Evolutionary conservation across 2,888 invertebrate genomes (phyloP).

Genomic region (Thumatha senex): DNA sequence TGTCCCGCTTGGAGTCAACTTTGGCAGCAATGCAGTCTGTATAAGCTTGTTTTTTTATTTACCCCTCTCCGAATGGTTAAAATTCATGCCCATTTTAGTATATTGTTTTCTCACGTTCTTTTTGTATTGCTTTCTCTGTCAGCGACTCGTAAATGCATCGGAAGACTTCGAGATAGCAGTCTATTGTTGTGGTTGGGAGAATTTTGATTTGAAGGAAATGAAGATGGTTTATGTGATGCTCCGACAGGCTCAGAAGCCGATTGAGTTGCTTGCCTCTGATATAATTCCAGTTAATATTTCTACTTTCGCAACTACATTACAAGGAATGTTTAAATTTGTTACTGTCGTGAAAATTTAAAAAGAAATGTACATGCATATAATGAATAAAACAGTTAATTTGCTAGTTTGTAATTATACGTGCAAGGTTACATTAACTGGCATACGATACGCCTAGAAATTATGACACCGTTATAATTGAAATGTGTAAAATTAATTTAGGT

Average conservation of each 20-base stretch:
- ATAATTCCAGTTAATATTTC: conserved; percentile 71
- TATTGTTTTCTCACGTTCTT: conserved; percentile 67
- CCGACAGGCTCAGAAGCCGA: conserved; percentile 58
- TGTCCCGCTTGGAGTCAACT: conserved; percentile 65
- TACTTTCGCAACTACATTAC: conserved; percentile 67
- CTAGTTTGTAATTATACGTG: too few relatives aligned
- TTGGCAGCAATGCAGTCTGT: conserved; percentile 60
- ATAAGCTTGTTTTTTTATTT: conserved; percentile 63
- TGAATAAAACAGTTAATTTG: too few relatives aligned
- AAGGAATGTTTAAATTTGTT: conserved; percentile 67
- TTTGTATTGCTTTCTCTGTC: conserved; percentile 68
- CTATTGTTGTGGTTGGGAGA: conserved; percentile 74
- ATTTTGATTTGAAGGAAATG: conserved; percentile 55
- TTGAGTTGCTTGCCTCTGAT: conserved; percentile 62
- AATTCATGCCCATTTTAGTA: conserved; percentile 55
- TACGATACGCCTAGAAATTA: too few relatives aligned
- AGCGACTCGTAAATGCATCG: conserved; percentile 61
- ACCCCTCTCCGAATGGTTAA: conserved; percentile 54
- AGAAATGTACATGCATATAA: neutral
- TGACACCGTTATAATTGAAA: too few relatives aligned
- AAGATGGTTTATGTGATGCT: conserved; percentile 59
- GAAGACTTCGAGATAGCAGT: conserved; percentile 61
- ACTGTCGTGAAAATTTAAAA: conserved; percentile 63
- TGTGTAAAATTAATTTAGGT: too few relatives aligned
- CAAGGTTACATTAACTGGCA: too few relatives aligned